Base-by-base conservation (phyloP, 2,888 invertebrate species). In the Drosophila infuscata region DNA sequence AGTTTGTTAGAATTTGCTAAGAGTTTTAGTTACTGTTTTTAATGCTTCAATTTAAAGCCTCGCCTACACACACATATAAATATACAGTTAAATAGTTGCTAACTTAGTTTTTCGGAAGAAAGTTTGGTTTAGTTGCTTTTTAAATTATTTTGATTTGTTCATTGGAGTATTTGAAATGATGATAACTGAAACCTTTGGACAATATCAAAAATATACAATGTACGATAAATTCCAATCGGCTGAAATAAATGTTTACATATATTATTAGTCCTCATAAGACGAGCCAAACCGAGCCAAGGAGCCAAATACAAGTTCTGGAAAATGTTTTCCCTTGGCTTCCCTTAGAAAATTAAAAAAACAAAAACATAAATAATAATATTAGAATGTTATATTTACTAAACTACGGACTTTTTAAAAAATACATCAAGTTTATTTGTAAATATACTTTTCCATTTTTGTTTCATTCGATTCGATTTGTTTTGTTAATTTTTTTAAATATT, bases 1-100 rank as follows among this genome's bases (percentile, higher is more conserved):
- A 88, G 83, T 85, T 84, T 79, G 72, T 80, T 88, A 82, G 86
- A 84, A 88, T 84, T 84, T 78, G 76, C 84, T 88, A 84, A 88
- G 83, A 83, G 74, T 82, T 88, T 71, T 69, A 36, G 48, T 64
- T 33, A 63, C 46, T 78, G 46, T 60, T 83, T 78, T 72, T 79
- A 75, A 75, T 84, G 73, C 76, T 82, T 82, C 68, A 77, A 84
- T 72, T 82, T 68, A 80, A 88, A 84, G 81, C 83, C 76, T 76
- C 78, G 66, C 83, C 84, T 85, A 88, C 86, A 78, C 77, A 78
- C 77, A 81, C 88, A 82, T 69, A 82, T 74, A 79, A 67, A 82
- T 74, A 82, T 80, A 88, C 83, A 88, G 69, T 83, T 84, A 88
- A 82, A 74, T 85, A 85, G 74, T 71, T 71, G 72, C 76, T 85